Evolutionary conservation across 2,797 vertebrate genomes (phyloP), one percentile per base, ranked within the genome.

Genomic region (Amniataba percoides): DNA sequence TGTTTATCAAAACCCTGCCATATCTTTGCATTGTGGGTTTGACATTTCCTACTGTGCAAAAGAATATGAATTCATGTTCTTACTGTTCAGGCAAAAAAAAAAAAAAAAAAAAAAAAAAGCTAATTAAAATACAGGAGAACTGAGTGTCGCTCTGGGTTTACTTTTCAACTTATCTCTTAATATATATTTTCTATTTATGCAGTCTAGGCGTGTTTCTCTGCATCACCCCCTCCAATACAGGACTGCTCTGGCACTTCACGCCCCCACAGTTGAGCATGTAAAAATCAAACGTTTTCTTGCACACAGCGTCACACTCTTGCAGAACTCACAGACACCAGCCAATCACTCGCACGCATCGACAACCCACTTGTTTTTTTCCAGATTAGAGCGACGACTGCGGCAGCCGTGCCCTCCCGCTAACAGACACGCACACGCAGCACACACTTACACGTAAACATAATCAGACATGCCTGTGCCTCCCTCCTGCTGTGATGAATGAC

Each of bases 401-500:
- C 80, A 74, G 34, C 55, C 68, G 5, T 70, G 67, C 48, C 77
- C 60, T 84, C 86, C 79, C 25, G 59, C 71, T 80, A 75, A 23
- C 46, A 23, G 23, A 56, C 61, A 68, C 78, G 77, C 81, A 23
- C 81, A 61, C 68, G 59, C 69, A 66, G 11, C 36, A 34, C 15
- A 60, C 42, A 23, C 75, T 73, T 63, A 7, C 63, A 68, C 80
- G 65, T 80, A 82, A 84, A 90, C 81, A 83, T 77, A 87, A 83
- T 87, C 88, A 89, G 85, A 87, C 86, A 71, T 65, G 71, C 81
- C 57, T 69, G 80, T 42, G 57, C 84, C 51, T 66, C 83, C 71
- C 79, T 71, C 81, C 82, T 11, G 84, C 83, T 90, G 91, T 88
- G 94, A 93, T 91, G 89, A 93, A 86, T 86, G 92, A 88, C 89